Evolutionary conservation across 2,888 invertebrate species (phyloP).

Genomic region (Meloe dianella): DNA sequence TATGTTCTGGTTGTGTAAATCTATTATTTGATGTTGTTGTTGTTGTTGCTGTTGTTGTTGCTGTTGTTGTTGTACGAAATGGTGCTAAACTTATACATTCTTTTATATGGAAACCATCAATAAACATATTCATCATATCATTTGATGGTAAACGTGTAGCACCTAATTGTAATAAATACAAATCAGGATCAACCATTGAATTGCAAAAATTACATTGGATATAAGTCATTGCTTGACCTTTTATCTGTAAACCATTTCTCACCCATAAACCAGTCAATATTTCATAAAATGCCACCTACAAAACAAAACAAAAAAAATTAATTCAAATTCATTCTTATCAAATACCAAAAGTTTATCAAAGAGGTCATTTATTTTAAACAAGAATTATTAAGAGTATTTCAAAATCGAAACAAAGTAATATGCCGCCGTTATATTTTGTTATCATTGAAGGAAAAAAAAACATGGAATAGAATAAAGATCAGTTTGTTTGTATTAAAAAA

Average conservation of each 20-base stretch:
- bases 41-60: too few relatives aligned
- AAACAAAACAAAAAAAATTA: conserved; percentile 40
- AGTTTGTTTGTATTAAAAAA: not conserved
- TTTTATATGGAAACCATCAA: conserved; percentile 78
- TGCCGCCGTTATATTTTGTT: too few relatives aligned
- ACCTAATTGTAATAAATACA: conserved; percentile 93
- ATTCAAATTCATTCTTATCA: not conserved
- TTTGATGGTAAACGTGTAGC: conserved; percentile 81
- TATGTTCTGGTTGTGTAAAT: conserved; percentile 77
- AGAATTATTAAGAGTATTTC: too few relatives aligned
- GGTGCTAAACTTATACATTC: conserved; percentile 85
- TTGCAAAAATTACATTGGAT: conserved; percentile 99
- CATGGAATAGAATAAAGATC: too few relatives aligned
- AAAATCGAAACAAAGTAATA: too few relatives aligned
- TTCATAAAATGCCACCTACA: conserved; percentile 95
- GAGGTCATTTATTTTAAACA: too few relatives aligned
- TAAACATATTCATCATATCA: conserved; percentile 63
- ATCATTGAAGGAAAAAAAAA: too few relatives aligned
- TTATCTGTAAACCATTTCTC: conserved; percentile 95
- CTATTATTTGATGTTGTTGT: too few relatives aligned
- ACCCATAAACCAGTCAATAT: conserved; percentile 95
- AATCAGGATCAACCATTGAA: conserved; percentile 97
- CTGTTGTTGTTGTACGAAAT: conserved; percentile 69
- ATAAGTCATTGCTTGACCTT: conserved; percentile 99
- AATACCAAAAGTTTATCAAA: too few relatives aligned